Base-by-base conservation (phyloP, 1,140 invertebrate genomes). In the Saccostrea echinata region DNA sequence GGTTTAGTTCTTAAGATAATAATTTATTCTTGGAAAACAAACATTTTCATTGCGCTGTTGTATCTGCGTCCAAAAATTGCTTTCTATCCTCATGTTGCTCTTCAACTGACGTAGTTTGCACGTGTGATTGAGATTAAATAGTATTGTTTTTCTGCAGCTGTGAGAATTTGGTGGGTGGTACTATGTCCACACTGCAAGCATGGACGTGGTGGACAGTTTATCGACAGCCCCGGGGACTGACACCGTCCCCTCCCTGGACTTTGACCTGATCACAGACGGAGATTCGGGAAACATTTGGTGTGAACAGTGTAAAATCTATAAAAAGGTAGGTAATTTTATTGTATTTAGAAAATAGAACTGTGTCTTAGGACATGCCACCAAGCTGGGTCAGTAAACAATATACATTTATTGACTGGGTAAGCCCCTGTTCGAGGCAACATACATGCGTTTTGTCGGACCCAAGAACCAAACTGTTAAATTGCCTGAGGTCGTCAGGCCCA, bases 261-360 rank as follows among this genome's bases (percentile, higher is more conserved):
- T 51, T 52, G 81, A 83, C 35, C 43, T 52, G 35, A 83, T 53
- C 18, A 83, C 35, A 21, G 43, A n/a, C 13, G 81, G 24, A 21
- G 52, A 83, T 8, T 83, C 81, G 13, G 81, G 43, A 27, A 83
- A 51, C 24, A n/a, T 84, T 27, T 88, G 86, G 86, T 88, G 86
- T 88, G 86, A 88, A 1, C 82, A 84, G 35, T 88, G 86, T 64
- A 88, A 88, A 84, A 30, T 68, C 2, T 68, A 84, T 3, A 88
- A 88, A 55, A 83, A 88, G 82, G 86, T 84, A 88, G 82, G 86
- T 84, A 84, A 57, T 6, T 35, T 68, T 0, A 51, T 18, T 4
- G n/a, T 35, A 18, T 27, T 43, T 43, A 43, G 43, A 43, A 43
- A 43, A 43, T 43, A 6, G 9, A 43, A 43, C n/a, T n/a, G n/a